A percentile compares a stretch with the other conserved stretches of the same genome.
Conservation (phyloP, 1,140 invertebrate genomes). For the Cepaea nemoralis region DNA sequence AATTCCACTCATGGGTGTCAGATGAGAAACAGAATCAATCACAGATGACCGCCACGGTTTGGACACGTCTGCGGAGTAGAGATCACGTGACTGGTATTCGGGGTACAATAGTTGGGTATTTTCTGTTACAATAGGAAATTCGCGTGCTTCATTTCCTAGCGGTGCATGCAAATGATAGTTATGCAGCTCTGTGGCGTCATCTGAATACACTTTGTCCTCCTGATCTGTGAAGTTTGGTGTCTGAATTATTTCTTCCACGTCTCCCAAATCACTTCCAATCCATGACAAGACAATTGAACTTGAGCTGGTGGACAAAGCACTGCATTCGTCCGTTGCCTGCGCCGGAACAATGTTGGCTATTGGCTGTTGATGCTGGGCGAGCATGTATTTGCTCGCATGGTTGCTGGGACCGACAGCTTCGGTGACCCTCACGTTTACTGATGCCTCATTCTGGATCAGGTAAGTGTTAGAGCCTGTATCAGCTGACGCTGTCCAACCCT, state of each 20-base stretch:
- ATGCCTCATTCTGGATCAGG: not conserved
- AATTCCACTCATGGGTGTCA: no score
- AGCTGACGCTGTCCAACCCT: not conserved
- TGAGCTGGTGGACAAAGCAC: not conserved
- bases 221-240: not conserved
- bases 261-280: not conserved
- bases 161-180: not conserved
- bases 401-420: not conserved
- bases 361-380: not conserved
- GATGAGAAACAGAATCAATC: no score
- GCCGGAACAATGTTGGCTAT: not conserved
- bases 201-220: not conserved
- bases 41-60: no score
- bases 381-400: no score
- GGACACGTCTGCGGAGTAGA: no score
- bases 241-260: not conserved
- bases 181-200: not conserved
- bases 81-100: no score
- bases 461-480: not conserved
- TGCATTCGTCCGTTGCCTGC: not conserved
- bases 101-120: no score
- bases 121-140: no score
- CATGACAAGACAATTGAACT: conserved; percentile 11
- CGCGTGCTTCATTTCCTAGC: not conserved
- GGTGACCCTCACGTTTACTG: not conserved